A percentile compares a stretch with the other conserved stretches of the same genome.
phyloP scores from a whole-genome alignment of 2,113 vertebrate species.

The Poeciliopsis occidentalis region DNA sequence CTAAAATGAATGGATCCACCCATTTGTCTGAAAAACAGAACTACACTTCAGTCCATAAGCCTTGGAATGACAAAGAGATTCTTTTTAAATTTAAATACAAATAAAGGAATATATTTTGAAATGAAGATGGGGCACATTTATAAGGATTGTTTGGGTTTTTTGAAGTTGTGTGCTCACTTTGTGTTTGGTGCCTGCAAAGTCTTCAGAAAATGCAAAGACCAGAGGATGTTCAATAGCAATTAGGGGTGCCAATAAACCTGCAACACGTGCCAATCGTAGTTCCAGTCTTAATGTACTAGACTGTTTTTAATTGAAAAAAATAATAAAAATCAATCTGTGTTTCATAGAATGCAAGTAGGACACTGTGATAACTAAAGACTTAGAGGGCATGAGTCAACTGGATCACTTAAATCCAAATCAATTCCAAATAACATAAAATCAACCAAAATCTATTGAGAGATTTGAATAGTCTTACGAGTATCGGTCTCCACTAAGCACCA shows the following conservation, averaged over 20 bases:
- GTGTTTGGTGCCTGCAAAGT: not conserved
- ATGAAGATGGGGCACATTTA: no score
- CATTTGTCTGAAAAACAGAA: slow-evolving; percentile 11
- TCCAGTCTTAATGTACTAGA: no score
- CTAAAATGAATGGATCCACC: slow-evolving; percentile 46
- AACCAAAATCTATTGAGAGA: not conserved
- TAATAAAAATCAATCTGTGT: no score
- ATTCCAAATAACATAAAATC: not conserved
- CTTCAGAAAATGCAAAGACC: no score
- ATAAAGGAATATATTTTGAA: not conserved
- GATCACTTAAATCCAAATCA: not conserved
- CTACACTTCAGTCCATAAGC: not conserved
- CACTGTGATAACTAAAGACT: no score
- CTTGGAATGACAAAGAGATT: not conserved
- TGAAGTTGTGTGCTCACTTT: not conserved
- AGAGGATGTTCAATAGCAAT: no score
- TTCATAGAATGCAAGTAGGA: no score
- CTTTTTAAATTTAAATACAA: not conserved
- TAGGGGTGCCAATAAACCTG: no score
- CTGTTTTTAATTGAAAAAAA: no score
- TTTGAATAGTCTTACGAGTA: not conserved
- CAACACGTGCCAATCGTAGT: no score
- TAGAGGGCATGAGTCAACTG: not conserved
- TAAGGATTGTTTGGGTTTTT: not conserved
- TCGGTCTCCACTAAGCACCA: not conserved